Base-by-base conservation (phyloP, 2,797 vertebrate genomes). In the Myiotriccus ornatus region DNA sequence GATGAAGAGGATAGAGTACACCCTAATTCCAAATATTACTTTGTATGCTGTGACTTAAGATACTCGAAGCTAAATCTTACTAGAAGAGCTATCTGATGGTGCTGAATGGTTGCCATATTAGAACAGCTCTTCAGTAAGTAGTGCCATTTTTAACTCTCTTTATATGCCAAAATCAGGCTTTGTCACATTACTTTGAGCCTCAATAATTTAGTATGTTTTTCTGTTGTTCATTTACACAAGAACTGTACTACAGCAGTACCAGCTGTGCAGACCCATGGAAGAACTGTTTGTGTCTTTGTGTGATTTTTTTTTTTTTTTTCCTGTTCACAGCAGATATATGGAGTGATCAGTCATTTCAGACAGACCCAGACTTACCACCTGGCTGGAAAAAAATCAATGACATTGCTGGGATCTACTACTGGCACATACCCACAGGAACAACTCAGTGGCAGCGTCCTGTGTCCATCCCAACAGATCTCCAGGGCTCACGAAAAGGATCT, bases 351-450 rank as follows among this genome's bases (percentile, higher is more conserved):
- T 98, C 98, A 4, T 99, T 99, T 98, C 99, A 99, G 96, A 99
- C 99, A 4, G 99, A 99, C 96, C 98, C 98, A 20, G 98, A 99
- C 84, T 98, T 99, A 85, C 99, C 99, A 18, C 98, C 99, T 17
- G 99, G 99, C 91, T 99, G 99, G 99, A 98, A 99, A 84, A 99
- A 99, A 97, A 98, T 99, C 97, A 98, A 91, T 37, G 99, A 99
- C 74, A 95, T 99, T 80, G 98, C 99, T 34, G 98, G 99, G 77
- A 98, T 98, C 96, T 99, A 99, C 97, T 99, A 99, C 81, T 99
- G 99, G 99, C 99, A 99, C 89, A 97, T 99, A 97, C 99, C 99
- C 70, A 99, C 99, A 7, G 99, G 98, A 94, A 98, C 99, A 28
- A 99, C 99, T 27, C 99, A 99, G 91, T 99, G 99, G 97, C 99